Percentiles rank a stretch among this genome's conserved stretches.
Conservation (phyloP, 1,140 invertebrate genomes). For the Rhyzopertha dominica region DNA sequence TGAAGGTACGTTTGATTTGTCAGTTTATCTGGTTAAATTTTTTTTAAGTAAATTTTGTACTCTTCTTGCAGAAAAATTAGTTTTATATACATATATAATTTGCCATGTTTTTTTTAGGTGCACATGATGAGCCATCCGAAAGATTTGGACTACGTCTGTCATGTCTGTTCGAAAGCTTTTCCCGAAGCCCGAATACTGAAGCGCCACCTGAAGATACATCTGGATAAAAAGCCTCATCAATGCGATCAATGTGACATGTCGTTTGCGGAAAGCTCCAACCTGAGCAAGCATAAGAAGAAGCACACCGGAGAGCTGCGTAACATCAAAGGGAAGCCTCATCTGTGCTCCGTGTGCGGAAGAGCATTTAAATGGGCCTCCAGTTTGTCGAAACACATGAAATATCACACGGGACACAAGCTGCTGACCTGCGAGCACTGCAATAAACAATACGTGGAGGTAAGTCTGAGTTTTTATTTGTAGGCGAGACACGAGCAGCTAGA, state of each 20-base stretch:
- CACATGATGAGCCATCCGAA: constrained; percentile 45
- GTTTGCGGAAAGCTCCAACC: constrained; percentile 50
- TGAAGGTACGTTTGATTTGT: constrained; percentile 38
- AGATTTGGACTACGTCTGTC: constrained; percentile 44
- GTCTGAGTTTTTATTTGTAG: constrained; percentile 17
- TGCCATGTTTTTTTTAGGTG: constrained; percentile 28
- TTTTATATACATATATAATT: constrained; percentile 1
- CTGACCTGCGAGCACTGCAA: constrained; percentile 43
- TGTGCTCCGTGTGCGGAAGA: constrained; percentile 46
- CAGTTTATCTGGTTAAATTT: constrained; percentile 11
- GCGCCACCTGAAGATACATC: constrained; percentile 48
- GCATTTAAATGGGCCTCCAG: constrained; percentile 48
- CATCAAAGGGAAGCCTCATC: constrained; percentile 46
- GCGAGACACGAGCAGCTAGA: constrained; percentile 7
- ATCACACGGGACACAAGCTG: constrained; percentile 47
- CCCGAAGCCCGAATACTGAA: constrained; percentile 47
- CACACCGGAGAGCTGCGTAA: constrained; percentile 49
- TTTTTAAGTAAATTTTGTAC: neutral
- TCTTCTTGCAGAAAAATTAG: constrained; percentile 3
- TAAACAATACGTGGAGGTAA: constrained; percentile 47
- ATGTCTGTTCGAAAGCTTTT: constrained; percentile 49
- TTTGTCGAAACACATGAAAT: constrained; percentile 48
- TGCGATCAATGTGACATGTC: constrained; percentile 51
- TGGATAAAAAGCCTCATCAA: constrained; percentile 46
- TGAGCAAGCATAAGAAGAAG: constrained; percentile 49